phyloP scores from a whole-genome alignment of 2,888 invertebrate genomes.

The Callinectes sapidus region DNA sequence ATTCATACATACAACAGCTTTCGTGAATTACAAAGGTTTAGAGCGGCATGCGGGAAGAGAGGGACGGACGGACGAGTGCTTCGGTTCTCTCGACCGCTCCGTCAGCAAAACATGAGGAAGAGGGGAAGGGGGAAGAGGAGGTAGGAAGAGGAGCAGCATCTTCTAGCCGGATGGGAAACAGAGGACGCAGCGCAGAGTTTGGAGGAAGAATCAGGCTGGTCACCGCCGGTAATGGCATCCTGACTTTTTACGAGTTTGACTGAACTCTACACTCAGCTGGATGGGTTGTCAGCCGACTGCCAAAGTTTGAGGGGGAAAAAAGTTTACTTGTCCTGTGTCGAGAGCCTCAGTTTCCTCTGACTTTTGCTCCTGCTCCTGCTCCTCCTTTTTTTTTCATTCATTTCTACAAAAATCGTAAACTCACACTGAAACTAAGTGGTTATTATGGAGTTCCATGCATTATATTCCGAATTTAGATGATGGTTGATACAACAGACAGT shows the following conservation, averaged over 20 bases:
- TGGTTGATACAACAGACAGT: not conserved
- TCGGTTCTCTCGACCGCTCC: not conserved
- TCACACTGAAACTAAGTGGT: not conserved
- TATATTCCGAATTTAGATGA: not conserved
- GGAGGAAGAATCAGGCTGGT: conserved; percentile 33
- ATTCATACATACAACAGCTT: not conserved
- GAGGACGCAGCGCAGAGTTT: not conserved
- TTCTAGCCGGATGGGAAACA: not conserved
- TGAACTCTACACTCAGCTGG: conserved; percentile 36
- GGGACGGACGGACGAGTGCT: not conserved
- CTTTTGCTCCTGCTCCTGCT: not conserved
- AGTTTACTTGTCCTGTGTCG: conserved; percentile 34
- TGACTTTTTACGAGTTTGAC: conserved; percentile 36
- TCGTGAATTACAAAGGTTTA: not conserved
- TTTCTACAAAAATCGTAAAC: not conserved
- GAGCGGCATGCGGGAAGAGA: not conserved
- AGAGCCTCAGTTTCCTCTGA: conserved; percentile 24
- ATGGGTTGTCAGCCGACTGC: conserved; percentile 37
- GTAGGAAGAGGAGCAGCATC: not conserved
- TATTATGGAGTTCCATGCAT: not conserved
- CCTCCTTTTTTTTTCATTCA: not conserved
- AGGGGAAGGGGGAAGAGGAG: no score
- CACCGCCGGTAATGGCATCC: conserved; percentile 37
- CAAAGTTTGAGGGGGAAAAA: conserved; percentile 4
- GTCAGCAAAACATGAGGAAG: not conserved